phyloP scores from a whole-genome alignment of 1,140 invertebrate species.

The Caenorhabditis inopinata region DNA sequence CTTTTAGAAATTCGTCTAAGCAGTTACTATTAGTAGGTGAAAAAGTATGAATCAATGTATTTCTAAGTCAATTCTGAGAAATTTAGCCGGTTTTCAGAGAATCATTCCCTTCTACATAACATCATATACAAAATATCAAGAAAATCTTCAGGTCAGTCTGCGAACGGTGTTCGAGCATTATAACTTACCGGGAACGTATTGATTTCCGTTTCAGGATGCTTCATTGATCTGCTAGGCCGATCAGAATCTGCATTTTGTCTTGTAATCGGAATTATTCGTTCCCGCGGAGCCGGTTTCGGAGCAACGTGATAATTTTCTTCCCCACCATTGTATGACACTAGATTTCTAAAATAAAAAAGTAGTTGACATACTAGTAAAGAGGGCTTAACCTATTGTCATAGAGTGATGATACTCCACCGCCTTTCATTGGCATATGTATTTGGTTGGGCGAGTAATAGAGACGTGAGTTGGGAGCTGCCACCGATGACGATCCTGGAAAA shows the following conservation, averaged over 20 bases:
- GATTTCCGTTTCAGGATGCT: not conserved
- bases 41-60: too few relatives aligned
- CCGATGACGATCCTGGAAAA: slow-evolving; percentile 25
- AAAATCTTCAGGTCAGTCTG: too few relatives aligned
- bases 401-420: slow-evolving; percentile 17
- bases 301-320: not conserved
- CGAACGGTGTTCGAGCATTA: too few relatives aligned
- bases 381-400: slow-evolving; percentile 11
- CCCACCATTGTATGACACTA: not conserved
- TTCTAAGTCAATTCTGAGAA: too few relatives aligned
- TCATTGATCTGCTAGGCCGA: not conserved
- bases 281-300: not conserved
- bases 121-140: too few relatives aligned
- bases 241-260: not conserved
- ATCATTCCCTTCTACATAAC: too few relatives aligned
- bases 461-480: not conserved
- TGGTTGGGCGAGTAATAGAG: slow-evolving; percentile 18
- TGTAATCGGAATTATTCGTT: slow-evolving; percentile 9
- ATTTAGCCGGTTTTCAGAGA: too few relatives aligned
- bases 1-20: too few relatives aligned
- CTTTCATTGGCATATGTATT: slow-evolving; percentile 27
- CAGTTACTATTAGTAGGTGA: too few relatives aligned
- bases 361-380: not conserved
- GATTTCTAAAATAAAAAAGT: not conserved
- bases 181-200: not conserved